Base-by-base conservation (phyloP, 1,140 invertebrate genomes). In the Antheraea pernyi region DNA sequence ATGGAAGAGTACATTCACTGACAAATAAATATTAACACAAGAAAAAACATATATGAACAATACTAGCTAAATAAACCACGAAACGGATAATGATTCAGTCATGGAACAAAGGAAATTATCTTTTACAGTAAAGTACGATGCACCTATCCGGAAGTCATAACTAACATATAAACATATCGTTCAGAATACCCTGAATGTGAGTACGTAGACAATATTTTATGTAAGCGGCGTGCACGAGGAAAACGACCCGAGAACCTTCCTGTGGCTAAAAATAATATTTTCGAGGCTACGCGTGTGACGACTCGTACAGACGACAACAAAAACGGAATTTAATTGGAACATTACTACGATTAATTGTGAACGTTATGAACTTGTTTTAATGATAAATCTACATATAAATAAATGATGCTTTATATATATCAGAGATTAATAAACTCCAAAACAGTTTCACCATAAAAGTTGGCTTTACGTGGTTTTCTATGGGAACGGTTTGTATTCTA, bases 181-280 rank as follows among this genome's bases (percentile, higher is more conserved):
- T 76, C 64, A 72, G 76, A 19, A 67, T 78, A 78, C 72, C 73
- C 66, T 63, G 16, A 37, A 59, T 53, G 37, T 59, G 59, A 36
- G 39, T 65, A 67, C 30, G 69, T 67, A 69, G 70, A 78, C 75
- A 65, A 78, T 77, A 68, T 73, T 81, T 82, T 73, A 82, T 83
- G 77, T 81, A 82, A 78, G 67, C 71, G 70, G 70, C 68, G 71
- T 77, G 76, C 78, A 69, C 80, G 79, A 85, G 85, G 85, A 88
- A 90, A 88, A 86, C 77, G 74, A 81, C 76, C 81, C 76, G 79
- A 73, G 81, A 86, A 88, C 86, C 86, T 90, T 90, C 88, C 85
- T 88, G 79, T 74, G 76, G 84, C 86, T 90, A 88, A 90, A 90
- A 88, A 89, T 86, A 86, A 75, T 83, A 78, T 83, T 79, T 76